Percentiles rank a stretch among this genome's conserved stretches.
These are phyloP conservation scores for Lasioglossum marginatum DNA, from an alignment of 2,888 invertebrate species.

Conservation along the genomic window DNA sequence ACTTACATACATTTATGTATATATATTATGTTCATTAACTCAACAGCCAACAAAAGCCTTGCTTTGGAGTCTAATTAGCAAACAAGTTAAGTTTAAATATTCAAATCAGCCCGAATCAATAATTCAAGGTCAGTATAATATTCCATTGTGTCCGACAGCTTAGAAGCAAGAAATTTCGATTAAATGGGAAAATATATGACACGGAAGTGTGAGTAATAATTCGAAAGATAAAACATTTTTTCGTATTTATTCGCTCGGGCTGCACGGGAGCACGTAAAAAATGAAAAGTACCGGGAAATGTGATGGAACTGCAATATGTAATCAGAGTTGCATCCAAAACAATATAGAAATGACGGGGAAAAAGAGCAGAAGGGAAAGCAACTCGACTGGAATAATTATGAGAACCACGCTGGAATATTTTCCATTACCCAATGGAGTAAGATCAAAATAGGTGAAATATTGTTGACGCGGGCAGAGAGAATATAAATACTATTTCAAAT, in stretches of 20 bases:
- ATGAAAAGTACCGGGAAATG: neutral
- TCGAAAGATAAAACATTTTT: neutral
- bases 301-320: conserved; percentile 55
- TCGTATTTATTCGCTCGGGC: neutral
- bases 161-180: neutral
- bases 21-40: too few relatives aligned
- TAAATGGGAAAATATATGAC: neutral
- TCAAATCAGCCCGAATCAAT: neutral
- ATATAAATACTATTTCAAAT: conserved; percentile 56
- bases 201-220: neutral
- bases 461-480: conserved; percentile 44
- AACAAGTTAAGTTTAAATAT: neutral
- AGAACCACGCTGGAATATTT: conserved; percentile 48
- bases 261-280: conserved; percentile 19
- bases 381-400: conserved; percentile 50
- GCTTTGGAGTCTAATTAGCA: neutral
- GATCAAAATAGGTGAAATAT: conserved; percentile 57
- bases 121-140: neutral
- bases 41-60: neutral
- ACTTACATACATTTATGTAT: too few relatives aligned
- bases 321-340: conserved; percentile 33
- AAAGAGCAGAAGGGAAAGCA: conserved; percentile 27
- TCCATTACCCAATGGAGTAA: conserved; percentile 17
- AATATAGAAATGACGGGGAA: conserved; percentile 52
- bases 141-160: neutral